Evolutionary conservation across 1,140 invertebrate species (phyloP), one percentile per base, ranked within the genome.

Genomic region (Saccostrea cuccullata): DNA sequence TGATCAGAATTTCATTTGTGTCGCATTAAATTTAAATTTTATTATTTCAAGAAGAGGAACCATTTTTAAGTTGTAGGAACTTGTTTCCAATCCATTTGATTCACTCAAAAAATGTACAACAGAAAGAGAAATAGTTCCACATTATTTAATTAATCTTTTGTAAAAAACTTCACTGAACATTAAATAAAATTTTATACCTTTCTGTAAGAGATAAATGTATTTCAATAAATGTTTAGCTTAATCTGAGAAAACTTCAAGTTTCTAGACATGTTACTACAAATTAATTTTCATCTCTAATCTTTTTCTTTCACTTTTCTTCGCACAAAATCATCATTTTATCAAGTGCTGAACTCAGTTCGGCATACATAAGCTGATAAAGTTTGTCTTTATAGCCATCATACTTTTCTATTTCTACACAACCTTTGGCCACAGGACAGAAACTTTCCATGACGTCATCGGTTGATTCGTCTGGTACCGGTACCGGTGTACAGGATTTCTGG

Each of bases 281-380:
- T 36, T 36, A 36, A 36, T 36, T 36, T 36, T 36, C 30, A 36
- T 64, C n/a, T 8, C 17, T 20, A 5, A n/a, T 40, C 5, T 47
- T 47, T 36, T 77, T 36, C 30, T 36, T 36, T 36, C 23, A 15
- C 26, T 36, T 36, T 36, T 36, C 70, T 30, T 77, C 70, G 30
- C 70, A 77, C 2, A 77, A 11, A 26, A 77, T 13, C 70, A 36
- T 36, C 23, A 77, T 40, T 77, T 77, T 77, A 77, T 77, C 70
- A 15, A 77, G 8, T 4, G 70, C 70, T 77, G 26, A 77, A 77
- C 26, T 30, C 23, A 77, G 30, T 26, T 36, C 23, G 26, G 26
- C 70, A 77, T 77, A 77, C 70, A 77, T 77, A 15, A 77, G 30
- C 26, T 77, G 70, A 36, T 77, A 36, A 23, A 77, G 70, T 77